A percentile compares a stretch with the other conserved stretches of the same genome.
phyloP scores from a whole-genome alignment of 2,797 vertebrate genomes.

The Hypotaenidia philippensis region DNA sequence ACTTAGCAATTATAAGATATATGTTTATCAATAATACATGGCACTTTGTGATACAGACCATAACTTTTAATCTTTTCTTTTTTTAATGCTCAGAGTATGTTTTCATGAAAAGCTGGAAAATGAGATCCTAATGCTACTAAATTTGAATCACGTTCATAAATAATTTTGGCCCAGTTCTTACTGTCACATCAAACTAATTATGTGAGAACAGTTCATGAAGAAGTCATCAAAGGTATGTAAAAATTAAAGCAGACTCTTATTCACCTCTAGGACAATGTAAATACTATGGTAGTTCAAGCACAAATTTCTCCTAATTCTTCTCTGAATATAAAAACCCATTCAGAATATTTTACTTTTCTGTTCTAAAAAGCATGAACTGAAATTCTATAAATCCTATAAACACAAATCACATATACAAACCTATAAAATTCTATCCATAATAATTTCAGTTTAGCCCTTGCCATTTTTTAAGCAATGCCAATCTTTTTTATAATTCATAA shows the following conservation, averaged over 20 bases:
- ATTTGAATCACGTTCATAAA: neutral
- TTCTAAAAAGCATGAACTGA: neutral
- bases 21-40: neutral
- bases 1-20: neutral
- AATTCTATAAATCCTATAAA: neutral
- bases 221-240: neutral
- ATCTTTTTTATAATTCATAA: neutral
- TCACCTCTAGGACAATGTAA: neutral
- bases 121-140: neutral
- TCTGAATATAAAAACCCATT: neutral
- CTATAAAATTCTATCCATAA: neutral
- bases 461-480: neutral
- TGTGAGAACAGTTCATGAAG: neutral
- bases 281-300: neutral
- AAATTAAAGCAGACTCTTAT: neutral
- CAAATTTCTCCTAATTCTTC: neutral
- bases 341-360: neutral
- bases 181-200: neutral
- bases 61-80: neutral
- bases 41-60: neutral
- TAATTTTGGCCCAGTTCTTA: neutral
- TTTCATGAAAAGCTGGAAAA: constrained; percentile 6
- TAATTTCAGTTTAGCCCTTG: neutral
- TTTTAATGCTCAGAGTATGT: neutral
- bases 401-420: neutral